These are phyloP conservation scores for Acestrorhynchus altus DNA, from an alignment of 2,797 vertebrate genomes.

Conservation along the genomic window DNA sequence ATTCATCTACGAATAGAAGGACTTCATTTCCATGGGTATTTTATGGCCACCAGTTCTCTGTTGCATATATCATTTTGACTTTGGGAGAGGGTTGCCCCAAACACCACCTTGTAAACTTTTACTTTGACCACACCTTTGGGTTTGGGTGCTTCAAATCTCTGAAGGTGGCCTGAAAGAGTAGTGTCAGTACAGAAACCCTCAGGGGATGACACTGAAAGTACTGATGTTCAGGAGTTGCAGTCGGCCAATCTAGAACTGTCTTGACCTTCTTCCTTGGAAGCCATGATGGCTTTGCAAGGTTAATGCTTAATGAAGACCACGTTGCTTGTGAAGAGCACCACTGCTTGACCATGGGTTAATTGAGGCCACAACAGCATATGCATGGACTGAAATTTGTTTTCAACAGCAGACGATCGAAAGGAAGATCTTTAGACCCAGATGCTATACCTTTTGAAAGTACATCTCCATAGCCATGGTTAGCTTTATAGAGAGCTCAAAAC, in stretches of 20 bases:
- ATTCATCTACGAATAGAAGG: no score
- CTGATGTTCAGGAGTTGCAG: neutral
- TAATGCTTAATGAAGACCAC: no score
- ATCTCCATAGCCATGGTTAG: no score
- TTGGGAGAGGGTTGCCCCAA: neutral
- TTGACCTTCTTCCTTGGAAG: neutral
- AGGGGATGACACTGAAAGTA: neutral
- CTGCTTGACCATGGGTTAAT: neutral
- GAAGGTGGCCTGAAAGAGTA: neutral
- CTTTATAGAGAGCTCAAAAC: no score
- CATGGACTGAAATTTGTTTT: no score
- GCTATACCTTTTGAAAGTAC: neutral
- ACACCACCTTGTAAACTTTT: neutral
- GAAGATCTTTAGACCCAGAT: neutral
- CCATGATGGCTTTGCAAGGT: no score
- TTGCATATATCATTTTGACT: neutral
- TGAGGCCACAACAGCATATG: neutral
- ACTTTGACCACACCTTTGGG: neutral
- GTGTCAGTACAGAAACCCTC: neutral
- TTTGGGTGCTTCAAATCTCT: neutral
- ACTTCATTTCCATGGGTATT: no score
- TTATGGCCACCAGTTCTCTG: no score
- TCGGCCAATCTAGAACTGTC: neutral
- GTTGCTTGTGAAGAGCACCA: neutral
- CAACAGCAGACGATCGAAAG: no score